Evolutionary conservation across 2,113 vertebrate genomes (phyloP).

Genomic region (Labrus mixtus): DNA sequence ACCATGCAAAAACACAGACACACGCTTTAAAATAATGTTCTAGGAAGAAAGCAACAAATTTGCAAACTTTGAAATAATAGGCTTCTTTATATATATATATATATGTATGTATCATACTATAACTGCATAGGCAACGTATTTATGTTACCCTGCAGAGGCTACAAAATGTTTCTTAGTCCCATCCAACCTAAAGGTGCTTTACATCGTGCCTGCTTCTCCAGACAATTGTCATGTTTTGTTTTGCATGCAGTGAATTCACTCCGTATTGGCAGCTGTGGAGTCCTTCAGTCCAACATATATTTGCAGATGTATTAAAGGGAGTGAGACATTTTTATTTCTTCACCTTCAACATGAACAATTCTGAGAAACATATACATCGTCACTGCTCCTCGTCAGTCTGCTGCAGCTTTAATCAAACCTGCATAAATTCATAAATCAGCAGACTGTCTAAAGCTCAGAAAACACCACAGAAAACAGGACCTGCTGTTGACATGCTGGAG

Average conservation of each 20-base stretch:
- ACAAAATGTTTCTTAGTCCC: no score
- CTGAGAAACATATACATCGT: background rate
- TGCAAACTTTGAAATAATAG: no score
- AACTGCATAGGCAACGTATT: no score
- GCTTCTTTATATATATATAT: no score
- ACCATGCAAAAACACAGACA: no score
- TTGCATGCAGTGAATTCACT: background rate
- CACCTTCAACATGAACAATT: background rate
- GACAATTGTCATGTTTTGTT: background rate
- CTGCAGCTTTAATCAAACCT: conserved; percentile 9
- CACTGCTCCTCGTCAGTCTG: background rate
- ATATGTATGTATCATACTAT: no score
- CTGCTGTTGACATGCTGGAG: conserved; percentile 31
- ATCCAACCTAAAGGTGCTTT: background rate
- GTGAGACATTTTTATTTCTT: background rate
- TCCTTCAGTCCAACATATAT: background rate
- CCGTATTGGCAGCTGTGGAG: background rate
- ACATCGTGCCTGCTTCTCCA: background rate
- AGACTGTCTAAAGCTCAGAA: background rate
- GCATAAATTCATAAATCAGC: conserved; percentile 4
- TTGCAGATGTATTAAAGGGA: background rate
- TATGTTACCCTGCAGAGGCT: no score
- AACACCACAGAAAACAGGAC: conserved; percentile 26
- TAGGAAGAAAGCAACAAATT: no score
- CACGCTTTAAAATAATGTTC: no score